Evolutionary conservation across 2,797 vertebrate species (phyloP).

Genomic region (Periparus ater): DNA sequence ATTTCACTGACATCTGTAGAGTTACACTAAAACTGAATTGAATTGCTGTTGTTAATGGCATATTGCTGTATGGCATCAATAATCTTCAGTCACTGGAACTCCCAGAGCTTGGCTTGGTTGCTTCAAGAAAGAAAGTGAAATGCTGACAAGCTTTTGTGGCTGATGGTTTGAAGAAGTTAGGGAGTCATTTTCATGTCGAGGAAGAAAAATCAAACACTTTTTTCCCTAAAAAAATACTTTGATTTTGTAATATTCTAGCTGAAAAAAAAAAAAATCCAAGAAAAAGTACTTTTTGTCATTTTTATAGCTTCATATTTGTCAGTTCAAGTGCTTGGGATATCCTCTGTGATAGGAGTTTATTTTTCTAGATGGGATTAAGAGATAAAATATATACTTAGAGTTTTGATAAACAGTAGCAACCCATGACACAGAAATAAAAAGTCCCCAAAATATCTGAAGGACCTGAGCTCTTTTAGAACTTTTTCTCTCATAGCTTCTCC

Average conservation of each 20-base stretch:
- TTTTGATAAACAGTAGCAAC: not conserved
- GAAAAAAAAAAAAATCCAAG: not conserved
- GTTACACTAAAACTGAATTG: not conserved
- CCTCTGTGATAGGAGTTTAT: not conserved
- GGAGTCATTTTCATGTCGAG: not conserved
- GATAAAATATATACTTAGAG: not conserved
- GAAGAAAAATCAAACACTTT: not conserved
- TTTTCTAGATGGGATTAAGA: not conserved
- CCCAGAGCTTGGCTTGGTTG: not conserved
- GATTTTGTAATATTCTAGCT: not conserved
- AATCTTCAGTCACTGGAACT: not conserved
- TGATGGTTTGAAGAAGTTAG: not conserved
- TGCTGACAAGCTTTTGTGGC: not conserved
- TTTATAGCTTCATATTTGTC: not conserved
- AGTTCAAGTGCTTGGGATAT: not conserved
- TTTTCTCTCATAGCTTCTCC: not conserved
- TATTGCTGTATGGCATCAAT: not conserved
- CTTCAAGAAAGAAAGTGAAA: not conserved
- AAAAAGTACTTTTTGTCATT: not conserved
- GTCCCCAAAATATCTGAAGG: not conserved
- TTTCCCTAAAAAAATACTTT: not conserved
- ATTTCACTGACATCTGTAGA: not conserved
- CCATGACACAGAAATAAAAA: not conserved
- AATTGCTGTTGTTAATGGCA: not conserved
- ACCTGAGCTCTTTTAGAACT: not conserved